These are phyloP conservation scores for Neotoxoptera formosana DNA, from an alignment of 1,140 invertebrate species.

Conservation along the genomic window DNA sequence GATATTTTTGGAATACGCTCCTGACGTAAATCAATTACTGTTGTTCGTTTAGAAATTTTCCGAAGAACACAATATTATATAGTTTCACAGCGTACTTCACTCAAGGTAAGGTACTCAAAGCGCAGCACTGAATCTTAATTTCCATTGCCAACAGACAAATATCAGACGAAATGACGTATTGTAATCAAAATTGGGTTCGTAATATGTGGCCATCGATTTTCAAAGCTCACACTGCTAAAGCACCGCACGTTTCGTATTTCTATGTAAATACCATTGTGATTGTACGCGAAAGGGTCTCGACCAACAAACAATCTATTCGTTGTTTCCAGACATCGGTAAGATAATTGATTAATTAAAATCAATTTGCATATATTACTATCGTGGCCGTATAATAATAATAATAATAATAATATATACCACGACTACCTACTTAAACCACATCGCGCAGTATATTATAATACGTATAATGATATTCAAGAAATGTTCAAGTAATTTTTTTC, in stretches of 20 bases:
- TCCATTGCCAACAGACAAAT: neutral
- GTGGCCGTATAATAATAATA: neutral
- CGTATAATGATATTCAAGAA: neutral
- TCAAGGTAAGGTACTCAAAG: neutral
- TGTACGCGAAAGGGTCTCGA: neutral
- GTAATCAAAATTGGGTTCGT: neutral
- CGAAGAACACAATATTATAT: neutral
- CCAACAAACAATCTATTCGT: neutral
- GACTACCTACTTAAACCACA: neutral
- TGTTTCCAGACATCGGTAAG: neutral
- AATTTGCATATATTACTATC: slow-evolving; percentile 31
- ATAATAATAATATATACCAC: neutral
- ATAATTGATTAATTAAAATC: slow-evolving; percentile 35
- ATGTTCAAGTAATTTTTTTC: neutral
- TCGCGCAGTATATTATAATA: neutral
- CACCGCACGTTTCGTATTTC: neutral
- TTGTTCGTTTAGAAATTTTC: neutral
- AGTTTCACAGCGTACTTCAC: neutral
- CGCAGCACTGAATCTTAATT: neutral
- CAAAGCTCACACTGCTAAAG: neutral
- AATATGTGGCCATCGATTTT: neutral
- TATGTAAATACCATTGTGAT: slow-evolving; percentile 17
- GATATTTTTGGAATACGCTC: neutral
- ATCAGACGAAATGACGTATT: neutral
- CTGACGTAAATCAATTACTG: neutral